Conservation (phyloP, 1,140 invertebrate species). For the Hydropsyche tenuis region DNA sequence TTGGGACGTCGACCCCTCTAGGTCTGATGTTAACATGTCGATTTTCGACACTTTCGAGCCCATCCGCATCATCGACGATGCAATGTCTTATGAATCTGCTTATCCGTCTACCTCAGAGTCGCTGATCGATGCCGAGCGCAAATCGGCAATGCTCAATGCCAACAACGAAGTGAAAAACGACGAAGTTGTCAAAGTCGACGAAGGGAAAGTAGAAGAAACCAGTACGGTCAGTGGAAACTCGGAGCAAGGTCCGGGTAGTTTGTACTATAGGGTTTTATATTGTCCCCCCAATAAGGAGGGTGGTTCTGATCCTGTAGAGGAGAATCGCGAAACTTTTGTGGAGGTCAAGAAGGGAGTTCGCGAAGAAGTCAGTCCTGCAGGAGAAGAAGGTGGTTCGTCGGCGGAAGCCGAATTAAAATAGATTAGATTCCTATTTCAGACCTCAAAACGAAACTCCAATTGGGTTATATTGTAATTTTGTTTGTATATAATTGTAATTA, state of each 20-base stretch:
- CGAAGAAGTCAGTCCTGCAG: too few species aligned
- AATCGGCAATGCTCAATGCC: neutral
- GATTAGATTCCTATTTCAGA: too few species aligned
- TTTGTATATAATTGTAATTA: too few species aligned
- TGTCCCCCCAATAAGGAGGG: neutral
- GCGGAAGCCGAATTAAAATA: too few species aligned
- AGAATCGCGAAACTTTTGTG: neutral
- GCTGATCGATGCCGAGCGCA: conserved; percentile 22
- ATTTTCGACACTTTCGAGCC: conserved; percentile 7
- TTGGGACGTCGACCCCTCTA: conserved; percentile 47
- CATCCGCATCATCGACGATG: conserved; percentile 37
- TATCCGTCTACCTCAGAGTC: conserved; percentile 32
- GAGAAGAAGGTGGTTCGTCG: too few species aligned
- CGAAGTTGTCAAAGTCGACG: neutral
- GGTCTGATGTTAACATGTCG: conserved; percentile 37
- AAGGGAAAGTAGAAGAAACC: neutral
- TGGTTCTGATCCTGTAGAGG: neutral
- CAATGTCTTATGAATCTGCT: conserved; percentile 34
- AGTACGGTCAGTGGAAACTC: neutral
- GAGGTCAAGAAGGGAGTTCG: too few species aligned
- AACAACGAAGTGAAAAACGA: neutral
- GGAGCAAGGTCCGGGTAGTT: neutral
- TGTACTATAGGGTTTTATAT: conserved; percentile 16
- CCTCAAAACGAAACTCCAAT: too few species aligned
- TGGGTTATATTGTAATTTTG: too few species aligned